Percentiles rank a stretch among this genome's conserved stretches.
These are phyloP conservation scores for Lycaon pictus DNA, from an alignment of 2,113 vertebrate genomes.

Conservation along the genomic window DNA sequence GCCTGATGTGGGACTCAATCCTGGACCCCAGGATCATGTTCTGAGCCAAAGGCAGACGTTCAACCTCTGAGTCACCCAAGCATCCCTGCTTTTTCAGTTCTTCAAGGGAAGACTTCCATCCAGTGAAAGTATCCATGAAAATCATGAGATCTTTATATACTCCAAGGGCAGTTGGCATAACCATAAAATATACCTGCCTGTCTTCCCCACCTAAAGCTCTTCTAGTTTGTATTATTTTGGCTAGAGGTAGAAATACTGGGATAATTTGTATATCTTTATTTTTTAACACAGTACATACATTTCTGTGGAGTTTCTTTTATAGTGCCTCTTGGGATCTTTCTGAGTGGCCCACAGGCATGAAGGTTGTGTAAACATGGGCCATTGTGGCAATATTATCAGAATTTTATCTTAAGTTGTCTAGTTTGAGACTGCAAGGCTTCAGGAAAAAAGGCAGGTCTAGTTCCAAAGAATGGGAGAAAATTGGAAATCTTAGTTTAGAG, in stretches of 20 bases:
- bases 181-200: neutral
- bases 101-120: neutral
- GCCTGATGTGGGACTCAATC: too few species aligned
- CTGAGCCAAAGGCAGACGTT: too few species aligned
- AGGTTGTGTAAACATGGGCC: neutral
- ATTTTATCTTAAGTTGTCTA: neutral
- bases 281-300: neutral
- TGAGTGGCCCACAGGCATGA: neutral
- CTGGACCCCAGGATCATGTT: too few species aligned
- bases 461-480: neutral
- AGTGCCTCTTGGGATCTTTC: neutral
- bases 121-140: neutral
- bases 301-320: neutral
- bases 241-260: neutral
- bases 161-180: neutral
- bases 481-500: neutral
- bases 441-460: neutral
- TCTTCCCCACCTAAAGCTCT: neutral
- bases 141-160: neutral
- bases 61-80: too few species aligned
- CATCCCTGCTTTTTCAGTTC: neutral
- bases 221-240: neutral
- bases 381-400: neutral
- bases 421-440: neutral
- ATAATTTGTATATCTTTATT: neutral